Evolutionary conservation across 64 coral and sea anemone genomes (phyloP), one percentile per base, ranked within the genome.

Genomic region (Montipora cactus): DNA sequence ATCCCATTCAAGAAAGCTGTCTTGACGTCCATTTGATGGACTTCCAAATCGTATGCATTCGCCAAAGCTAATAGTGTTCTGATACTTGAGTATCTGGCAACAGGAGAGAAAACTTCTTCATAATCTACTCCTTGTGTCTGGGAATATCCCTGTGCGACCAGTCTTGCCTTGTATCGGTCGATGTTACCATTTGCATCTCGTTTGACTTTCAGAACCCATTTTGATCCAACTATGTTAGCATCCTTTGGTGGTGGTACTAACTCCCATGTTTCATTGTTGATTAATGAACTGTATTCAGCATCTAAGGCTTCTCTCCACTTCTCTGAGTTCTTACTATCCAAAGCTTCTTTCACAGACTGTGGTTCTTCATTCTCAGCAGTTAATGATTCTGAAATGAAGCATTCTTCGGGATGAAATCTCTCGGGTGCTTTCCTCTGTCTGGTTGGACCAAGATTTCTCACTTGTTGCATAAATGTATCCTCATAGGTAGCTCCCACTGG

Each of bases 221-320:
- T 23, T 0, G 49, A 89, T 78, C 85, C 85, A 75, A 88, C 45
- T 25, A 88, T 75, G 47, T 75, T 75, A 75, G 45, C 55, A 73
- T 22, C 23, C 77, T 89, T 44, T 47, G 74, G 74, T 89, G 87
- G 74, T 44, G 74, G 69, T 44, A 89, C 72, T 89, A 78, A 58
- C 59, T 89, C 52, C 87, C 74, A 89, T 76, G 87, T 89, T 8
- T 77, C 87, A 77, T 89, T 89, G 3, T 53, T 7, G 28, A 89
- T 77, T n/a, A 89, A 78, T 47, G 75, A 89, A 79, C 52, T 2
- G 66, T 89, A 89, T 89, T 79, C 87, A 64, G 87, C 59, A 59
- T 79, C 78, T 15, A 79, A 64, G 28, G 75, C 75, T 81, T 81
- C 59, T 90, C n/a, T 81, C 78, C 78, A 81, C 53, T 83, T 79